Percentiles rank a stretch among this genome's conserved stretches.
These are phyloP conservation scores for Magallana ariakensis DNA, from an alignment of 1,140 invertebrate species.

Conservation along the genomic window DNA sequence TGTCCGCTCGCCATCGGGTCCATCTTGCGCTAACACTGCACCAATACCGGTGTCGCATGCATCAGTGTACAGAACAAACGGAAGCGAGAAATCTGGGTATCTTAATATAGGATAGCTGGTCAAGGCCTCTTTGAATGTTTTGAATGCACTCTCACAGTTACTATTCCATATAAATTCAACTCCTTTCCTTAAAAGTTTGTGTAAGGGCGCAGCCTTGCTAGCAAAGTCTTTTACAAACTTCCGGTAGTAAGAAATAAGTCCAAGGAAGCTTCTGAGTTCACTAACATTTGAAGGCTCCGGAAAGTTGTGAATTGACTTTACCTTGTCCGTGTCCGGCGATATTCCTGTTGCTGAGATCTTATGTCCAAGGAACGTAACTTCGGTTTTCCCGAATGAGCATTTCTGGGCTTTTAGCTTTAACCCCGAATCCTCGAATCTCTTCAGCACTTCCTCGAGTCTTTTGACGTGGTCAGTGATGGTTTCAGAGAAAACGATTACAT, in stretches of 20 bases:
- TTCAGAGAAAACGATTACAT: conserved; percentile 53
- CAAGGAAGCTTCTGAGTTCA: conserved; percentile 75
- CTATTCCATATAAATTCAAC: background rate
- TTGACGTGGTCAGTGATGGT: conserved; percentile 58
- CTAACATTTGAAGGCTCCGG: conserved; percentile 48
- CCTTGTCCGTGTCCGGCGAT: conserved; percentile 51
- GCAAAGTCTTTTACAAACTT: conserved; percentile 60
- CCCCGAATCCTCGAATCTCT: conserved; percentile 38
- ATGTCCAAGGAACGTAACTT: conserved; percentile 60
- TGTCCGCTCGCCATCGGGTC: conserved; percentile 62
- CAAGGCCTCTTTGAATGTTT: conserved; percentile 9
- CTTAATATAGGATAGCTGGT: background rate
- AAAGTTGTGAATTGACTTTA: conserved; percentile 44
- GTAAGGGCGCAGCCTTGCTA: conserved; percentile 38
- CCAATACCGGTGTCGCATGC: conserved; percentile 56
- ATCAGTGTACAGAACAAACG: conserved; percentile 31
- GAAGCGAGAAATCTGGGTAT: background rate
- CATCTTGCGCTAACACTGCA: conserved; percentile 68
- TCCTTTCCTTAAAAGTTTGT: conserved; percentile 29
- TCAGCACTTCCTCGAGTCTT: conserved; percentile 55
- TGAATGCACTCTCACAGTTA: conserved; percentile 10
- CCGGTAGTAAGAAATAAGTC: conserved; percentile 58
- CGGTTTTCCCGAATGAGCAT: conserved; percentile 49
- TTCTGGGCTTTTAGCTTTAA: conserved; percentile 56
- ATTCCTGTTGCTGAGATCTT: conserved; percentile 50